Percentiles rank a stretch among this genome's conserved stretches.
Conservation (phyloP, 2,797 vertebrate species). For the Rhynchonycteris naso region DNA sequence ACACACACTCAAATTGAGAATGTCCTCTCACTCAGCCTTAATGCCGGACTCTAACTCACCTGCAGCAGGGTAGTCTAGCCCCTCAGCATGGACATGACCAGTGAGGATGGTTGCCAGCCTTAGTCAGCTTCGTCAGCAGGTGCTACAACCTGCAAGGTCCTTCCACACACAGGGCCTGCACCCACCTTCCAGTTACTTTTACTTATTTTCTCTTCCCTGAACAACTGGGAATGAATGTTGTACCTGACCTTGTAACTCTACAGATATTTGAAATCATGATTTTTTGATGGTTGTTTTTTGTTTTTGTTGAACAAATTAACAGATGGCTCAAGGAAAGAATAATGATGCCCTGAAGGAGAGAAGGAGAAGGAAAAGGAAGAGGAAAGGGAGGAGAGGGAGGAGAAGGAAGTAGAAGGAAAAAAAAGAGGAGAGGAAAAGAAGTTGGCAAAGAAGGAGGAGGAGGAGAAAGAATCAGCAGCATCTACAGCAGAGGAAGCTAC, state of each 20-base stretch:
- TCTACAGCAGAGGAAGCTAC: not conserved
- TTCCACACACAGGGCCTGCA: not conserved
- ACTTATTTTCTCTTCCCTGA: not conserved
- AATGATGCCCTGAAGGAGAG: not conserved
- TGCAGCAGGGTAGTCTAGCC: too few species aligned
- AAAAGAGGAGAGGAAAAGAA: too few species aligned
- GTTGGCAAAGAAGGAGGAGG: too few species aligned
- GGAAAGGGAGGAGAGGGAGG: too few species aligned
- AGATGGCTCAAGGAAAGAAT: not conserved
- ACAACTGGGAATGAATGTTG: not conserved
- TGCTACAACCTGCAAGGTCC: not conserved
- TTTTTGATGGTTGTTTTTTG: not conserved
- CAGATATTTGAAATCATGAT: slow-evolving; percentile 8
- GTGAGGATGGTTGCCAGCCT: not conserved
- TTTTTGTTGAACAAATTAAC: not conserved
- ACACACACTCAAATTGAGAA: not conserved
- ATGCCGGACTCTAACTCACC: not conserved
- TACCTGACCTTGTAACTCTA: not conserved
- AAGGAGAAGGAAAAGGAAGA: not conserved
- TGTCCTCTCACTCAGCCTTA: not conserved
- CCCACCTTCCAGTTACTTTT: not conserved
- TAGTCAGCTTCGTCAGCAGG: not conserved
- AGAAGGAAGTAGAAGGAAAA: too few species aligned
- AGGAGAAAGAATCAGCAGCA: not conserved
- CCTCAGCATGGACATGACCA: not conserved